These are phyloP conservation scores for Cervus canadensis DNA, from an alignment of 2,113 vertebrate genomes.

Conservation along the genomic window DNA sequence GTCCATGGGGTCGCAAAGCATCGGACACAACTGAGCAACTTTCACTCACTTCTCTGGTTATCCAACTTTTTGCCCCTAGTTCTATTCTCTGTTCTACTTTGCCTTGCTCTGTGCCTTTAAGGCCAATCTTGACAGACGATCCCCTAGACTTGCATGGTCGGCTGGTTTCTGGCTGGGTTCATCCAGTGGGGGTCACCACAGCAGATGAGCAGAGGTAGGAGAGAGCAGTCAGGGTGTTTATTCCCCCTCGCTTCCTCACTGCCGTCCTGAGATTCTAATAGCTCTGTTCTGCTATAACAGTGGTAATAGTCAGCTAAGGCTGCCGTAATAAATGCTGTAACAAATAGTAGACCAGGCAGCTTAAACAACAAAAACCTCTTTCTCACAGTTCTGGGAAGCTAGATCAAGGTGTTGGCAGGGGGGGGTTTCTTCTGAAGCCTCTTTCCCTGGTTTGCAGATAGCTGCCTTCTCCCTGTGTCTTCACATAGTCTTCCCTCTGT, in stretches of 20 bases:
- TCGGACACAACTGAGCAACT: neutral
- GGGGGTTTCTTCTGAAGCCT: neutral
- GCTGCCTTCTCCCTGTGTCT: neutral
- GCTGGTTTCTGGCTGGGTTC: neutral
- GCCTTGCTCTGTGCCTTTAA: neutral
- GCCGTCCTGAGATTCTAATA: neutral
- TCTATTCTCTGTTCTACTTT: neutral
- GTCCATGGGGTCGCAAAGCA: neutral
- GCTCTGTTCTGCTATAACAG: neutral
- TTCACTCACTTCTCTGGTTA: neutral
- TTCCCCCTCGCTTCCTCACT: fast-evolving
- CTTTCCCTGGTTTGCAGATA: neutral
- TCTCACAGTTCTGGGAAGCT: neutral
- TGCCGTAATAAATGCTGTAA: neutral
- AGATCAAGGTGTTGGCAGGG: neutral
- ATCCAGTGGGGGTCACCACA: neutral
- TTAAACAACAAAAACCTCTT: neutral
- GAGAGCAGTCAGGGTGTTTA: neutral
- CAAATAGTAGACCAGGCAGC: neutral
- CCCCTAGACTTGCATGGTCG: too few species aligned
- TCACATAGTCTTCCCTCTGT: neutral
- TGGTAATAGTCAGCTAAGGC: neutral
- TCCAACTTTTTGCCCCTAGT: neutral
- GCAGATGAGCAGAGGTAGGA: neutral
- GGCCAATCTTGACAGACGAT: neutral